Percentiles rank a stretch among this genome's conserved stretches.
These are phyloP conservation scores for Anthonomus grandis DNA, from an alignment of 1,140 invertebrate species.

Conservation along the genomic window DNA sequence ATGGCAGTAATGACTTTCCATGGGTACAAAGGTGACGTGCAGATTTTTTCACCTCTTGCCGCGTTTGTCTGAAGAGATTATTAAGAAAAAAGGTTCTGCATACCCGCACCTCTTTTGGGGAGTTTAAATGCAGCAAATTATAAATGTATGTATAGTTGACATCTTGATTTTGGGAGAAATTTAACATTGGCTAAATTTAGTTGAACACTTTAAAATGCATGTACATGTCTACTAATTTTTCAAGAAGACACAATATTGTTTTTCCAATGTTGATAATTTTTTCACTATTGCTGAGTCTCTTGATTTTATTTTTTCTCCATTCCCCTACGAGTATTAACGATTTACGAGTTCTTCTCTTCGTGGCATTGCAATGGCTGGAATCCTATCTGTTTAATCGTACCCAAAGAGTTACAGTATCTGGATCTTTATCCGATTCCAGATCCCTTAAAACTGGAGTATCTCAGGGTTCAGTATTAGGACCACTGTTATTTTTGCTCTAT, in stretches of 20 bases:
- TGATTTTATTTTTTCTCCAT: constrained; percentile 11
- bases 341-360: constrained; percentile 9
- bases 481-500: too few relatives aligned
- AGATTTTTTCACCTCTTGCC: constrained; percentile 8
- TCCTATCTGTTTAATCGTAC: too few relatives aligned
- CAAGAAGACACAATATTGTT: constrained; percentile 7
- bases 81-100: constrained; percentile 7
- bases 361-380: too few relatives aligned
- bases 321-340: neutral
- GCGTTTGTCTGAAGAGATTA: constrained; percentile 5
- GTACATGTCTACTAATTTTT: neutral
- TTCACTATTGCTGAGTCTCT: constrained; percentile 3
- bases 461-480: too few relatives aligned
- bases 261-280: constrained; percentile 9
- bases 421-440: too few relatives aligned
- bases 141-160: constrained; percentile 8
- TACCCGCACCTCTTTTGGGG: neutral
- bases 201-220: constrained; percentile 9
- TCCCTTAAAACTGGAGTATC: too few relatives aligned
- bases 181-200: neutral
- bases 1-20: constrained; percentile 6
- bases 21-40: constrained; percentile 7
- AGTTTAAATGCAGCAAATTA: constrained; percentile 7
- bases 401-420: too few relatives aligned
- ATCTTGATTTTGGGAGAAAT: constrained; percentile 8